phyloP scores from a whole-genome alignment of 2,113 vertebrate species.

The Pelecanoides urinatrix region DNA sequence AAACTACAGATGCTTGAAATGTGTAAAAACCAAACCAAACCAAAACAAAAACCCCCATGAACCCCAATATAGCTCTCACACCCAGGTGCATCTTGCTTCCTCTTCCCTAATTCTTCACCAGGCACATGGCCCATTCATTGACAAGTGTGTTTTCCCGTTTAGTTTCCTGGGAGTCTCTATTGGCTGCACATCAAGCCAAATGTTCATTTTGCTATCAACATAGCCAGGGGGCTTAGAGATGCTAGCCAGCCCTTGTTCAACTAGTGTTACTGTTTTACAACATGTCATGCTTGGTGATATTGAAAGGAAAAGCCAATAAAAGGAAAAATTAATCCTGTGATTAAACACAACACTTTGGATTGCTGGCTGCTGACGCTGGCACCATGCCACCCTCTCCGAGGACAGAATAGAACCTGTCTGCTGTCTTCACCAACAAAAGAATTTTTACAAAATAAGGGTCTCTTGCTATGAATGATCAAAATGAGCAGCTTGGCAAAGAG shows the following conservation, averaged over 20 bases:
- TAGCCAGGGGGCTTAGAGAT: slow-evolving; percentile 19
- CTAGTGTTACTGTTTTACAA: slow-evolving; percentile 41
- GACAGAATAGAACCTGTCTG: slow-evolving; percentile 19
- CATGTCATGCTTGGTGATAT: slow-evolving; percentile 41
- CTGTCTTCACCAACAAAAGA: slow-evolving; percentile 23
- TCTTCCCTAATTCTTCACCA: background rate
- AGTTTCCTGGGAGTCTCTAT: slow-evolving; percentile 31
- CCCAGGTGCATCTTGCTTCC: background rate
- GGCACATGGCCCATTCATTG: background rate
- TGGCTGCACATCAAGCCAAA: slow-evolving; percentile 56
- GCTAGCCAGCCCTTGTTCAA: slow-evolving; percentile 52
- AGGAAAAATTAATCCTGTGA: slow-evolving; percentile 60
- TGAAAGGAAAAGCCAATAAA: slow-evolving; percentile 55
- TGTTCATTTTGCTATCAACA: slow-evolving; percentile 41
- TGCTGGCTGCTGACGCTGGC: slow-evolving; percentile 50
- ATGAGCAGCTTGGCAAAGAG: background rate
- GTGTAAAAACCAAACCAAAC: background rate
- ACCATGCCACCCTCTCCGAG: background rate
- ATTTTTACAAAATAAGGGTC: slow-evolving; percentile 13
- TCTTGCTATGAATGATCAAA: slow-evolving; percentile 29
- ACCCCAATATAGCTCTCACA: background rate
- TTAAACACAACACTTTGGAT: slow-evolving; percentile 28
- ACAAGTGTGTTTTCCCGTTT: background rate
- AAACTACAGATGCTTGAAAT: background rate
- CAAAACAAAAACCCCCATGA: fast-evolving